These are phyloP conservation scores for Liodrosophila aerea DNA, from an alignment of 2,888 invertebrate genomes.

Conservation along the genomic window DNA sequence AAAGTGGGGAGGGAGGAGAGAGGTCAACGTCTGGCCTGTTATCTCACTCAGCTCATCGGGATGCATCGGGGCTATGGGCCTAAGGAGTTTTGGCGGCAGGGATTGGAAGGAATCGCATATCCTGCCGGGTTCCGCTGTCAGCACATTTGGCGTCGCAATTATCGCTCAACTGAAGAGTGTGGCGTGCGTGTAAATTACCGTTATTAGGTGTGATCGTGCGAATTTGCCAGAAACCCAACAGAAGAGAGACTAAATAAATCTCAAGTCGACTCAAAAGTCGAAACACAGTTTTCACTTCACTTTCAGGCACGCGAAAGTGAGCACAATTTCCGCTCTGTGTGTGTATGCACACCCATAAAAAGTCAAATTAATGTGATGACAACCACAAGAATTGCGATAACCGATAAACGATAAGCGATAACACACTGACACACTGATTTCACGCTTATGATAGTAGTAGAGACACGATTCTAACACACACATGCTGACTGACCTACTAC, in stretches of 20 bases:
- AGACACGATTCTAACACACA: slow-evolving; percentile 13
- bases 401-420: slow-evolving; percentile 14
- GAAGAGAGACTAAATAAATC: not conserved
- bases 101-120: slow-evolving; percentile 29
- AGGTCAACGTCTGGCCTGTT: slow-evolving; percentile 44
- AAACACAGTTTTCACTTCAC: slow-evolving; percentile 60
- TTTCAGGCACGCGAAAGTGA: slow-evolving; percentile 49
- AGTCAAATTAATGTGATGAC: slow-evolving; percentile 77
- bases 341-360: slow-evolving; percentile 73
- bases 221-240: slow-evolving; percentile 40
- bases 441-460: slow-evolving; percentile 62
- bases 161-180: slow-evolving; percentile 59
- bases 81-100: not conserved
- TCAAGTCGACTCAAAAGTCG: too few species aligned
- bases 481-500: slow-evolving; percentile 63
- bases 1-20: not conserved
- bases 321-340: slow-evolving; percentile 60
- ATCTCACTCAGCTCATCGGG: slow-evolving; percentile 74
- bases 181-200: slow-evolving; percentile 81
- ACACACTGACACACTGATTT: slow-evolving; percentile 59
- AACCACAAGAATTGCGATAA: slow-evolving; percentile 41
- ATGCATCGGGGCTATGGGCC: slow-evolving; percentile 34
- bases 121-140: slow-evolving; percentile 43
- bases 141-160: slow-evolving; percentile 71
- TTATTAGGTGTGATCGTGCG: slow-evolving; percentile 80